These are phyloP conservation scores for Cyclophora punctaria DNA, from an alignment of 2,888 invertebrate species.

Conservation along the genomic window DNA sequence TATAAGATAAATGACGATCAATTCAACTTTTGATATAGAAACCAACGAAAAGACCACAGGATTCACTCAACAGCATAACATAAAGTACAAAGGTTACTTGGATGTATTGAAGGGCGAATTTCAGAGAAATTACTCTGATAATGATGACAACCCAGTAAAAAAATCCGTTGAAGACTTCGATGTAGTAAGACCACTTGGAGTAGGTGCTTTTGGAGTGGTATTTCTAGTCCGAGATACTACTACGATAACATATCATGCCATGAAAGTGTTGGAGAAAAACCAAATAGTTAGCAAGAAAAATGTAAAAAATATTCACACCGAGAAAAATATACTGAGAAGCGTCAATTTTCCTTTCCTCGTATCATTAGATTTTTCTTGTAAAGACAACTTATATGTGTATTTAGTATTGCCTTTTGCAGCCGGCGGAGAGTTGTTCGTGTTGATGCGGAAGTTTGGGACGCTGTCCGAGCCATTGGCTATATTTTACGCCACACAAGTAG, in stretches of 20 bases:
- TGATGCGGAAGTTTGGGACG: slow-evolving; percentile 73
- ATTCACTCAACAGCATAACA: slow-evolving; percentile 35
- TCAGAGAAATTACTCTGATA: slow-evolving; percentile 20
- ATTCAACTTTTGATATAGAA: slow-evolving; percentile 20
- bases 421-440: slow-evolving; percentile 89
- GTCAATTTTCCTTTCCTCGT: slow-evolving; percentile 90
- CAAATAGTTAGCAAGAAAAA: slow-evolving; percentile 88
- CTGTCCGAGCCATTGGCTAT: slow-evolving; percentile 83
- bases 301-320: slow-evolving; percentile 86
- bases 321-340: slow-evolving; percentile 89
- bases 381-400: slow-evolving; percentile 88
- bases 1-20: slow-evolving; percentile 19
- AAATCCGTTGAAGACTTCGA: slow-evolving; percentile 78
- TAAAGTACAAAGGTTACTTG: slow-evolving; percentile 38
- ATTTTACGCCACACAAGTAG: slow-evolving; percentile 93
- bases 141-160: slow-evolving; percentile 11
- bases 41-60: slow-evolving; percentile 18
- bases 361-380: slow-evolving; percentile 84
- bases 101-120: slow-evolving; percentile 49
- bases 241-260: slow-evolving; percentile 80
- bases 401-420: slow-evolving; percentile 86
- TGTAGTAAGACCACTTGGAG: slow-evolving; percentile 82
- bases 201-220: slow-evolving; percentile 91
- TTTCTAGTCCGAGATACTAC: slow-evolving; percentile 79
- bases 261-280: slow-evolving; percentile 90